Conservation (phyloP, 2,888 invertebrate genomes). For the Adelognathus sp. region DNA sequence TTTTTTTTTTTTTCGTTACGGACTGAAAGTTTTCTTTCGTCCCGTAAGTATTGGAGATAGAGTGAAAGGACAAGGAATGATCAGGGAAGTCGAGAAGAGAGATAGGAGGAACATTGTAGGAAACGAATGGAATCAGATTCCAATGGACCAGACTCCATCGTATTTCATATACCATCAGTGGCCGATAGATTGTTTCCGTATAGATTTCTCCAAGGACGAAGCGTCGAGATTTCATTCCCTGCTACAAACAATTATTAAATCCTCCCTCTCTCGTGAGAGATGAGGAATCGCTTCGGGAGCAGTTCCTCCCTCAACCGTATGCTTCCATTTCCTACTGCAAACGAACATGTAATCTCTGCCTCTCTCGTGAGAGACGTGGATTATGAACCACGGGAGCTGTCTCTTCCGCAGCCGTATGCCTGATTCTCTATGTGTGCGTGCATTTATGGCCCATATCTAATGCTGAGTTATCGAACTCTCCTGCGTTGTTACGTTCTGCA, state of each 20-base stretch:
- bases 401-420: too few relatives aligned
- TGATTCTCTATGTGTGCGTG: too few relatives aligned
- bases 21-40: not conserved
- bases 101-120: not conserved
- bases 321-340: too few relatives aligned
- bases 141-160: slow-evolving; percentile 1
- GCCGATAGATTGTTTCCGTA: slow-evolving; percentile 11
- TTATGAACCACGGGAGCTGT: too few relatives aligned
- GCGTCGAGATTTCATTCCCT: slow-evolving; percentile 62
- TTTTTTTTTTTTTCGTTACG: not conserved
- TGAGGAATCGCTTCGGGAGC: not conserved
- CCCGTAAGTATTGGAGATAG: not conserved
- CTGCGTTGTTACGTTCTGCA: too few relatives aligned
- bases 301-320: not conserved
- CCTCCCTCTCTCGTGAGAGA: slow-evolving; percentile 1
- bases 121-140: slow-evolving; percentile 12
- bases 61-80: not conserved
- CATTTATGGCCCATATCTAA: too few relatives aligned
- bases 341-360: too few relatives aligned
- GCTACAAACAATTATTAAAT: slow-evolving; percentile 56
- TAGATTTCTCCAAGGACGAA: slow-evolving; percentile 61
- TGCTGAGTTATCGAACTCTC: too few relatives aligned
- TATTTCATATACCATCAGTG: slow-evolving; percentile 12
- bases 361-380: too few relatives aligned
- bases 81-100: not conserved